Conservation (phyloP, 2,888 invertebrate species). For the Drosophila borborema region DNA sequence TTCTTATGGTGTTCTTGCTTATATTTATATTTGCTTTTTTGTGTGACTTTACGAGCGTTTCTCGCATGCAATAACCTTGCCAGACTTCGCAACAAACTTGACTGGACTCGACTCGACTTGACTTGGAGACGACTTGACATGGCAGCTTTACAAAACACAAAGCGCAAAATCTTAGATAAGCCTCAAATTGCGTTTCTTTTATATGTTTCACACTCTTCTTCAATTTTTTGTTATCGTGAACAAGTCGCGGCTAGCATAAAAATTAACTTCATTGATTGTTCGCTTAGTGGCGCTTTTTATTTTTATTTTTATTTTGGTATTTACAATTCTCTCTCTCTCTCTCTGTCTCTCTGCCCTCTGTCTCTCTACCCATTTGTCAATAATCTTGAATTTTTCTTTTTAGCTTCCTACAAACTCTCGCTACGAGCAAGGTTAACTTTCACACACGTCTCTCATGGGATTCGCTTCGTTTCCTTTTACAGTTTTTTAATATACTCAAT, state of each 20-base stretch:
- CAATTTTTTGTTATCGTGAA: conserved; percentile 18
- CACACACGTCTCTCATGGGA: conserved; percentile 49
- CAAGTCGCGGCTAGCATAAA: conserved; percentile 49
- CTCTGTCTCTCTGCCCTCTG: too few species aligned
- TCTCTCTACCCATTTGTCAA: conserved; percentile 27
- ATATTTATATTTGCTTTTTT: conserved; percentile 6
- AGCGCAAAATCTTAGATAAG: conserved; percentile 68
- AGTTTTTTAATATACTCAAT: conserved; percentile 57
- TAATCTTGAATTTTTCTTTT: conserved; percentile 23
- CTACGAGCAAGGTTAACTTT: conserved; percentile 57
- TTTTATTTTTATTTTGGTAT: conserved; percentile 28
- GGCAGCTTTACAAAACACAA: conserved; percentile 40
- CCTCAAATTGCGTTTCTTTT: conserved; percentile 49
- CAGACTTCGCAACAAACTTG: conserved; percentile 50
- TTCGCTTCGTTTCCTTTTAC: conserved; percentile 62
- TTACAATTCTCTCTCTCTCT: conserved; percentile 56
- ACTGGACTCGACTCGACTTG: conserved; percentile 26
- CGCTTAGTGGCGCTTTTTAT: conserved; percentile 35
- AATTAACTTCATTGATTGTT: conserved; percentile 57
- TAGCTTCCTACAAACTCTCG: conserved; percentile 45
- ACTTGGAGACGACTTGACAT: conserved; percentile 44
- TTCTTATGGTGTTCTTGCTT: conserved; percentile 39
- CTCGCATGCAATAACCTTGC: conserved; percentile 68
- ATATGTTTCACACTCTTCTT: conserved; percentile 25
- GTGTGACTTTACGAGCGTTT: conserved; percentile 34